Percentiles rank a stretch among this genome's conserved stretches.
Evolutionary conservation across 2,888 invertebrate genomes (phyloP).

Genomic region (Eumacrocentrus americanus): DNA sequence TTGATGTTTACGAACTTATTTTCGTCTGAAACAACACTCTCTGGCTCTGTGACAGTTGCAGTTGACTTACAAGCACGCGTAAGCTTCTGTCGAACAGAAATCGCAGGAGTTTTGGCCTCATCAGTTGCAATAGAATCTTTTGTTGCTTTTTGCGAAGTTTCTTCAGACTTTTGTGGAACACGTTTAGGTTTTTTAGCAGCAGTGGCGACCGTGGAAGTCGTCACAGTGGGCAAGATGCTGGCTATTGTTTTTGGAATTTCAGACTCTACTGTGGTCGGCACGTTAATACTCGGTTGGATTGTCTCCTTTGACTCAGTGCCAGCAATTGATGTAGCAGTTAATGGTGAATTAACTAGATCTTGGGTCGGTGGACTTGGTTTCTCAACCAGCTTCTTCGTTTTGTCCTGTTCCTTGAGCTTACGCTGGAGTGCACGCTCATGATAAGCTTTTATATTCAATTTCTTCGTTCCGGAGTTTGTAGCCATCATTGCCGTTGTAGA

Average conservation of each 20-base stretch:
- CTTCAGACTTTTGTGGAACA: not conserved
- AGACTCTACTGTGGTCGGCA: too few relatives aligned
- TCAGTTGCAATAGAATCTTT: not conserved
- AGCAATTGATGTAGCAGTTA: not conserved
- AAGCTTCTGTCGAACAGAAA: not conserved
- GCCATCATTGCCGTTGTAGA: not conserved
- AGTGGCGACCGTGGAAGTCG: too few relatives aligned
- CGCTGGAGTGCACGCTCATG: constrained; percentile 49
- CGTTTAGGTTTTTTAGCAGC: not conserved
- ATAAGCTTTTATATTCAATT: constrained; percentile 53
- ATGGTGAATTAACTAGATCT: constrained; percentile 42
- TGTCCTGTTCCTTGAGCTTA: constrained; percentile 35
- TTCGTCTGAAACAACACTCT: constrained; percentile 9
- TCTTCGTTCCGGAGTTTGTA: constrained; percentile 38
- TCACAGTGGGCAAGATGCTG: too few relatives aligned
- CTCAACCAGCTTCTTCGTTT: constrained; percentile 31
- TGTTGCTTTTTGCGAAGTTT: not conserved
- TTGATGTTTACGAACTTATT: constrained; percentile 49
- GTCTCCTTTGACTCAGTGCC: not conserved
- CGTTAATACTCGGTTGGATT: too few relatives aligned
- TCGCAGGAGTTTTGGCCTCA: not conserved
- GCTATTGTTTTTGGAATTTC: too few relatives aligned
- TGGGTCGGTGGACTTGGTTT: constrained; percentile 41
- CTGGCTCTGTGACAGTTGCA: not conserved
- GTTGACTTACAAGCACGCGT: not conserved